Base-by-base conservation (phyloP, 30 jellyfish, hydroid and myxozoan genomes). In the Cassiopea xamachana region DNA sequence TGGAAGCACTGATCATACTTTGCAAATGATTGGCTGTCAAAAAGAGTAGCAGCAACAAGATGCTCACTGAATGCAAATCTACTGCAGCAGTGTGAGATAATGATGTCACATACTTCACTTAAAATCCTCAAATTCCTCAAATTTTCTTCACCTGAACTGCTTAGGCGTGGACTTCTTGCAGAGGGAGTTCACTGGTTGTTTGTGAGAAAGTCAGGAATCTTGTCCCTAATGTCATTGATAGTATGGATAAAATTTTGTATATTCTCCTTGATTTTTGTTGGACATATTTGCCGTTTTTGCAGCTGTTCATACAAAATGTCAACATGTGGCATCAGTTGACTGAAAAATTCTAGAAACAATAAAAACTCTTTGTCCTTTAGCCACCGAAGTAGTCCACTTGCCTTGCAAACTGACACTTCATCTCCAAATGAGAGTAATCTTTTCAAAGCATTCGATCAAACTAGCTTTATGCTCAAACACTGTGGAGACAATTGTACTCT, bases 271-370 rank as follows among this genome's bases (percentile, higher is more conserved):
- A 87, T 78, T 62, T 55, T 73, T 60, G 67, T 43, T 45, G 90
- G 76, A 89, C 48, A 82, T 44, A 82, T 81, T 80, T 81, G 84
- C 5, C 97, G 79, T 50, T 89, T 89, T 49, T 89, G 96, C 67
- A 89, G 82, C 51, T 79, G 90, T 15, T 85, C 69, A 79, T 60
- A 88, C 47, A 88, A 71, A 6, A 43, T 71, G 3, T 71, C 80
- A n/a, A 73, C 77, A 43, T 79, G 87, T 64, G 84, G 87, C 73
- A 89, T 64, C 64, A 79, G 15, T 84, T 71, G 67, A 19, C 60
- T 49, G 81, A 89, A 89, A 39, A 78, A 69, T 46, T 64, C 76
- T 48, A 89, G 86, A 80, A 15, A 80, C 46, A 8, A 43, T 51
- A 9, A 50, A 60, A 89, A 80, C 44, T 69, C 83, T 80, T 60